phyloP scores from a whole-genome alignment of 2,113 vertebrate species.

The Electrona antarctica region DNA sequence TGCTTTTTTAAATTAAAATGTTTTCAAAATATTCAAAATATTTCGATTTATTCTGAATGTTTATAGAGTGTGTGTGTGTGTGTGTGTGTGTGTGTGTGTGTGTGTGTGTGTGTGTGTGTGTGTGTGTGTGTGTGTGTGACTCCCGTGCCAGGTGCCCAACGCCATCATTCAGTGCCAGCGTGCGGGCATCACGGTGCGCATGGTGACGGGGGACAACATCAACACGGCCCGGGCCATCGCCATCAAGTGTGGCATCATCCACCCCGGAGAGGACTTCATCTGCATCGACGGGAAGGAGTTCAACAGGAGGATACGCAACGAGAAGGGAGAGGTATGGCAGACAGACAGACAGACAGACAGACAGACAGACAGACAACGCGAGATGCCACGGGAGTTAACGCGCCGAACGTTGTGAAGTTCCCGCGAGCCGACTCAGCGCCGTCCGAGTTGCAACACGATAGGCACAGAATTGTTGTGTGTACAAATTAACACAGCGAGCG shows the following conservation, averaged over 20 bases:
- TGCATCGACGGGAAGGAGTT: constrained; percentile 98
- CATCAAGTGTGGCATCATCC: constrained; percentile 98
- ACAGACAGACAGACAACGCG: too few species aligned
- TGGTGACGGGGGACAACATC: constrained; percentile 99
- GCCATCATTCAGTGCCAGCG: constrained; percentile 96
- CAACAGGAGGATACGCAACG: constrained; percentile 96
- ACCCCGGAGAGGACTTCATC: constrained; percentile 95
- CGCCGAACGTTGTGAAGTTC: too few species aligned
- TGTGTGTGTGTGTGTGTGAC: not conserved
- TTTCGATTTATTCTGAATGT: too few species aligned
- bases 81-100: not conserved
- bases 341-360: not conserved
- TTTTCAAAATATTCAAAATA: too few species aligned
- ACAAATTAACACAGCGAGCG: too few species aligned
- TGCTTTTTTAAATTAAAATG: too few species aligned
- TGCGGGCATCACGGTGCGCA: constrained; percentile 96
- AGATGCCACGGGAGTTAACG: too few species aligned
- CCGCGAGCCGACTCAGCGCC: too few species aligned
- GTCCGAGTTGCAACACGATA: too few species aligned
- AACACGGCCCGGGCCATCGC: constrained; percentile 98
- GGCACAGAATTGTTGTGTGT: too few species aligned
- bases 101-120: not conserved
- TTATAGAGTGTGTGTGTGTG: too few species aligned
- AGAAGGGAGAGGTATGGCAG: constrained; percentile 91
- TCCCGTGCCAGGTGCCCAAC: constrained; percentile 86